Conservation (phyloP, 2,797 vertebrate genomes). For the Todus mexicanus region DNA sequence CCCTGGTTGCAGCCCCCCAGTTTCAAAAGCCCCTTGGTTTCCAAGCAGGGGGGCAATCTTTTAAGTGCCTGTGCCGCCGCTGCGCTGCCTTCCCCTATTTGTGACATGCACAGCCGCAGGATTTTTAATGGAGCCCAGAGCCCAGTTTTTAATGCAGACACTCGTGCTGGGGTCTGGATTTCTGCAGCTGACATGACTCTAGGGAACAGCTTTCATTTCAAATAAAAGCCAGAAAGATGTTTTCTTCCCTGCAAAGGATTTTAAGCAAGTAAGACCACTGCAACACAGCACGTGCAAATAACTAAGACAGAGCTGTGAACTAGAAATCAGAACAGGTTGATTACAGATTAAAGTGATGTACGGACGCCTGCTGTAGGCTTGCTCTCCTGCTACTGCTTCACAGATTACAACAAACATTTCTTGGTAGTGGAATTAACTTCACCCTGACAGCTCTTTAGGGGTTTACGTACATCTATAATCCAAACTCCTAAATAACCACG, state of each 20-base stretch:
- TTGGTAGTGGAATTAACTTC: neutral
- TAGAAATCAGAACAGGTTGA: neutral
- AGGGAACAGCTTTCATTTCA: constrained; percentile 29
- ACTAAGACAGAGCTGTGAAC: neutral
- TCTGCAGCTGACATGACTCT: constrained; percentile 9
- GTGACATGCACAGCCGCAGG: neutral
- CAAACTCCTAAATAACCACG: neutral
- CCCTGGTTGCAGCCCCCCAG: neutral
- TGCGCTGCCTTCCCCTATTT: neutral
- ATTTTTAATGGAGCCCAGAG: constrained; percentile 10
- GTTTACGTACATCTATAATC: neutral
- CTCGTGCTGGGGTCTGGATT: constrained; percentile 27
- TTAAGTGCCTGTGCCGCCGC: neutral
- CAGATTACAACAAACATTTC: neutral
- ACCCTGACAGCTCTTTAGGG: neutral
- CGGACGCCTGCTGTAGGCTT: neutral
- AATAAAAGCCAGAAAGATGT: constrained; percentile 23
- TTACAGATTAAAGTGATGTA: neutral
- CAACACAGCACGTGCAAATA: neutral
- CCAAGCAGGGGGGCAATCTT: constrained; percentile 1
- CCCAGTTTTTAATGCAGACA: constrained; percentile 14
- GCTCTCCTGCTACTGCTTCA: neutral
- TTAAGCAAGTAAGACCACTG: neutral
- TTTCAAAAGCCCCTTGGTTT: neutral
- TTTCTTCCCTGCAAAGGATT: neutral